Conservation (phyloP, 2,113 vertebrate species). For the Ptychochromis oligacanthus region DNA sequence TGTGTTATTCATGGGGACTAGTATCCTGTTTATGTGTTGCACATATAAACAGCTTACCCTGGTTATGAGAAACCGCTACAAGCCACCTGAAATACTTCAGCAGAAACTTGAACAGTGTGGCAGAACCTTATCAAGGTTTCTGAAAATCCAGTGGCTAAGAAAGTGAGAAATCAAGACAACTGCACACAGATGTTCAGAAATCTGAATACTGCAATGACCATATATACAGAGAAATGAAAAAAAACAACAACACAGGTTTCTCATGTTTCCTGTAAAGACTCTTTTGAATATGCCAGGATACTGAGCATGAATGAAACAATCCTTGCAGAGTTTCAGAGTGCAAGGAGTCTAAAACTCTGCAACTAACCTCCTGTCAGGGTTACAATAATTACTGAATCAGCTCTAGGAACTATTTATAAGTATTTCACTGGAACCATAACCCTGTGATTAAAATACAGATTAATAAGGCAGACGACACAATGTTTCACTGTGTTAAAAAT, state of each 20-base stretch:
- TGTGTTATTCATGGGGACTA: background rate
- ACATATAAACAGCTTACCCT: background rate
- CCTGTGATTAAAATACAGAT: background rate
- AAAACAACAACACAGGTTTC: background rate
- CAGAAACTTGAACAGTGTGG: background rate
- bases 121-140: background rate
- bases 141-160: background rate
- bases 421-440: background rate
- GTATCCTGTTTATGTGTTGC: background rate
- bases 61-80: background rate
- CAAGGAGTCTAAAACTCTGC: no score
- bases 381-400: conserved; percentile 28
- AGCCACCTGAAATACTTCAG: background rate
- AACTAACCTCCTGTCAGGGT: conserved; percentile 5
- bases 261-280: background rate
- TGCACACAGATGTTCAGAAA: background rate
- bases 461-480: conserved; percentile 3
- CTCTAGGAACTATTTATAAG: conserved; percentile 31
- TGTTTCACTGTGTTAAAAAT: conserved; percentile 26
- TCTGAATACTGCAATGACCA: background rate
- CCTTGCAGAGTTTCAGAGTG: no score
- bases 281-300: background rate
- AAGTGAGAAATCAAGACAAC: background rate
- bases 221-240: background rate
- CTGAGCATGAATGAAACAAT: no score